phyloP scores from a whole-genome alignment of 2,797 vertebrate species.

The Ambastaia sidthimunki region DNA sequence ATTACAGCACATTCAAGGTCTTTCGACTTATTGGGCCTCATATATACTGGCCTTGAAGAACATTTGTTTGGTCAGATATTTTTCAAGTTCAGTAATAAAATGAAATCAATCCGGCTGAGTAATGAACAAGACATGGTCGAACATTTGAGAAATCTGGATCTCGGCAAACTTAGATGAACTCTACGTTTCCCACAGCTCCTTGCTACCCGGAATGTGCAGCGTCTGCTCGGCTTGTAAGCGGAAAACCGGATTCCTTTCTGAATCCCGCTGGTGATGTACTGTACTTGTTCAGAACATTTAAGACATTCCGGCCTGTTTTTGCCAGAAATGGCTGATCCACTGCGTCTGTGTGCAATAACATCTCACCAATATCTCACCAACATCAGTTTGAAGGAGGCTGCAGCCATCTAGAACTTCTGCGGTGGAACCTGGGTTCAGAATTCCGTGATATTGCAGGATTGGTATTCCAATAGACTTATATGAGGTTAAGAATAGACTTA shows the following conservation, averaged over 20 bases:
- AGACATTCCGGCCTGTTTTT: neutral
- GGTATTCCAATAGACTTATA: no score
- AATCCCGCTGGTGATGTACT: constrained; percentile 37
- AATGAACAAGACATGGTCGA: constrained; percentile 44
- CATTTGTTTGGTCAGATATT: constrained; percentile 18
- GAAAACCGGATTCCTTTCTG: constrained; percentile 42
- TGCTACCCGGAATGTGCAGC: constrained; percentile 57
- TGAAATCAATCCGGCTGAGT: constrained; percentile 15
- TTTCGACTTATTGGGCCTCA: neutral
- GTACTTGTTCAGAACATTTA: constrained; percentile 37
- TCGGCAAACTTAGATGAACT: constrained; percentile 53
- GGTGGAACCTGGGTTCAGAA: no score
- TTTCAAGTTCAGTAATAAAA: constrained; percentile 35
- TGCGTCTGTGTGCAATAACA: no score
- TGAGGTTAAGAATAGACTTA: no score
- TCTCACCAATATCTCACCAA: no score
- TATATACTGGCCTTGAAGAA: neutral
- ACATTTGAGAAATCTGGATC: constrained; percentile 52
- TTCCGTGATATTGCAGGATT: no score
- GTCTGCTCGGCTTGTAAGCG: constrained; percentile 59
- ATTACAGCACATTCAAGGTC: constrained; percentile 18
- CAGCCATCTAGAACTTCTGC: no score
- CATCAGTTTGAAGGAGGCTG: no score
- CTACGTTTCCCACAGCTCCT: constrained; percentile 62
- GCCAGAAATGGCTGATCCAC: no score